A percentile compares a stretch with the other conserved stretches of the same genome.
Evolutionary conservation across 2,888 invertebrate species (phyloP).

Genomic region (Melinaea marsaeus): DNA sequence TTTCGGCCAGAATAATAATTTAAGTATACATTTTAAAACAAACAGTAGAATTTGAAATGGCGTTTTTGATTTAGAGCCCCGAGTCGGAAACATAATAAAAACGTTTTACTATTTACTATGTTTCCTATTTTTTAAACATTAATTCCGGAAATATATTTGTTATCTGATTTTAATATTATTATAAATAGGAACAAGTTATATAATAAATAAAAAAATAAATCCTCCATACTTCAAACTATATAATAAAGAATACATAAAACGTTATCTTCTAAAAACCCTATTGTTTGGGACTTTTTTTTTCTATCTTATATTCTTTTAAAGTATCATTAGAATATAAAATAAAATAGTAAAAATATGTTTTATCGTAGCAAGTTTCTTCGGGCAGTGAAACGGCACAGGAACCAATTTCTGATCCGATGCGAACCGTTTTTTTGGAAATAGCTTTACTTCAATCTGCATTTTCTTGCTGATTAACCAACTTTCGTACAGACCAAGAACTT

Average conservation of each 20-base stretch:
- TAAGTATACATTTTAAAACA: background rate
- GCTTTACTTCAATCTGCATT: conserved; percentile 78
- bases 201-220: conserved; percentile 2
- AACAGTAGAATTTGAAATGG: background rate
- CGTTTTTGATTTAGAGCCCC: too few species aligned
- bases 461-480: conserved; percentile 78
- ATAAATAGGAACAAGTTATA: background rate
- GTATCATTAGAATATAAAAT: conserved; percentile 56
- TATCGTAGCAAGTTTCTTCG: conserved; percentile 69
- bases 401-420: conserved; percentile 76
- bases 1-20: background rate
- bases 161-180: too few species aligned
- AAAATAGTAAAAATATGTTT: conserved; percentile 74
- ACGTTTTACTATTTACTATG: too few species aligned
- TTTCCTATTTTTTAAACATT: too few species aligned
- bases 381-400: conserved; percentile 69
- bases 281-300: conserved; percentile 10
- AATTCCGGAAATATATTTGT: too few species aligned
- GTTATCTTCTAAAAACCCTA: background rate
- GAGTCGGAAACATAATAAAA: too few species aligned
- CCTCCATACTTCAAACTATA: background rate
- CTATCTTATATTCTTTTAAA: conserved; percentile 25
- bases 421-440: conserved; percentile 76
- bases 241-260: conserved; percentile 1
- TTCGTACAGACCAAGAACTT: conserved; percentile 65